Percentiles rank a stretch among this genome's conserved stretches.
These are phyloP conservation scores for Corythornis cristatus DNA, from an alignment of 2,113 vertebrate genomes.

Conservation along the genomic window DNA sequence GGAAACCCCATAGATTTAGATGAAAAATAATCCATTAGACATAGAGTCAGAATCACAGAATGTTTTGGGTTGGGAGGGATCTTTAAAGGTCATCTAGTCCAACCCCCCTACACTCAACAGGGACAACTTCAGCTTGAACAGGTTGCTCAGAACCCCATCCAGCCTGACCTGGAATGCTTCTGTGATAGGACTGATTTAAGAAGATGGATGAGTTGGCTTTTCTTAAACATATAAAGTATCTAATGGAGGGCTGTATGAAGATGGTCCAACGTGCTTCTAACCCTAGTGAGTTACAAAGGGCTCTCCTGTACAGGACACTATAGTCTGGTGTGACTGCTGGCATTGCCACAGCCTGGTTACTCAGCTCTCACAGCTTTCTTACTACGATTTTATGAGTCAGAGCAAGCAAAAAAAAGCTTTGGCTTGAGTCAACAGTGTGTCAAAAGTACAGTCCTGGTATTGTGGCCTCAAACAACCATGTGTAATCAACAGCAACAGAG, in stretches of 20 bases:
- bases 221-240: fast-evolving
- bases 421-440: not conserved
- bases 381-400: not conserved
- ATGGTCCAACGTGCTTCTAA: not conserved
- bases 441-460: not conserved
- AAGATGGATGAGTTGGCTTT: not conserved
- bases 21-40: not conserved
- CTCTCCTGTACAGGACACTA: not conserved
- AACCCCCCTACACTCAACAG: not conserved
- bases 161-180: not conserved
- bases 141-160: not conserved
- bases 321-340: not conserved
- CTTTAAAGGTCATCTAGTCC: not conserved
- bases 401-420: not conserved
- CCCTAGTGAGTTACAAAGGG: fast-evolving
- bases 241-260: not conserved
- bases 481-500: not conserved
- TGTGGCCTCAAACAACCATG: not conserved
- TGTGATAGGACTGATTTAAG: not conserved
- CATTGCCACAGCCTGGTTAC: not conserved
- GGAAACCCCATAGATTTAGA: not conserved
- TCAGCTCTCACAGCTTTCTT: not conserved
- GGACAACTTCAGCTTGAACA: not conserved
- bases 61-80: not conserved
- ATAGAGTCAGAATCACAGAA: not conserved